Base-by-base conservation (phyloP, 2,888 invertebrate genomes). In the Xanthia togata region DNA sequence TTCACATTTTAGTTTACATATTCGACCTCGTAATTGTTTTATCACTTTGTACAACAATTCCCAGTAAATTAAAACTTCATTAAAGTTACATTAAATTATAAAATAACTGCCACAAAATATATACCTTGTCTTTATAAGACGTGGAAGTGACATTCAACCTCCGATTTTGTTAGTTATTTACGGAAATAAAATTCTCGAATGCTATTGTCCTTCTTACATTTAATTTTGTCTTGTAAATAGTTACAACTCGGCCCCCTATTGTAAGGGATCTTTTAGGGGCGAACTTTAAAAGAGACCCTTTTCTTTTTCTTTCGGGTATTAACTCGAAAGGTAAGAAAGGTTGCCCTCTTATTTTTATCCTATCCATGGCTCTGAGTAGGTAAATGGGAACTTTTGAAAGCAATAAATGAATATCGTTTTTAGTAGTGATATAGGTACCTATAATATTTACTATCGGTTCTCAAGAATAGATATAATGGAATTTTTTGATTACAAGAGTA, bases 321-420 rank as follows among this genome's bases (percentile, higher is more conserved):
- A 65, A 72, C 72, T 57, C 9, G 63, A 59, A 79, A 78, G 73
- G 73, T 64, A 79, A 72, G 70, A 59, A 64, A 78, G 63, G 78
- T 57, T 63, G 53, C 6, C 20, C 9, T 59, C 35, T 44, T 50
- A 23, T 26, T 78, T 72, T 79, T 72, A 64, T 78, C 79, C n/a
- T 14, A 14, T 41, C 57, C 41, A 17, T 50, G 17, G 2, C 26
- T 50, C 47, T 57, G 20, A 57, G 44, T 64, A 50, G 14, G 6
- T 17, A 35, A 12, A 59, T 20, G 4, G 41, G 20, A 50, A 47
- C 71, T 78, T 78, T 64, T 26, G 38, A 63, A 71, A 71, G 57
- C 72, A 64, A 64, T 72, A 72, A 57, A 57, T 20, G 6, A 23
- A 55, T 47, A 70, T 63, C 3, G 23, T n/a, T 26, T 53, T 35